phyloP scores from a whole-genome alignment of 2,797 vertebrate genomes.

The Spondyliosoma cantharus region DNA sequence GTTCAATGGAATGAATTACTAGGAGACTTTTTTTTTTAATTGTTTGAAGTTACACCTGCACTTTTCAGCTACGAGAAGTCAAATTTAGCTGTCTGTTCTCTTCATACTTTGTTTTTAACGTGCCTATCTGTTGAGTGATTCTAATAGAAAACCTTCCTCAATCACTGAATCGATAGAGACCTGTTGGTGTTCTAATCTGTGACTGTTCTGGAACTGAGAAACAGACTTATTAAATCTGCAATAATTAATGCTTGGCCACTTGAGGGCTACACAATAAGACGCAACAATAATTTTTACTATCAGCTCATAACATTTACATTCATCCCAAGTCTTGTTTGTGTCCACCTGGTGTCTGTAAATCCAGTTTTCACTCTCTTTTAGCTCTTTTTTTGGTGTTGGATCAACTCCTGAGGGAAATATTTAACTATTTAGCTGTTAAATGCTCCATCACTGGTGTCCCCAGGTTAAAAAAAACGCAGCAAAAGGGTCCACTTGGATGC shows the following conservation, averaged over 20 bases:
- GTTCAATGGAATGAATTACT: slow-evolving; percentile 1
- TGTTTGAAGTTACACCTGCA: background rate
- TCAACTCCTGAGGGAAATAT: background rate
- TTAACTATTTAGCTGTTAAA: background rate
- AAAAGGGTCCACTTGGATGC: too few species aligned
- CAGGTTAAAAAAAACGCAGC: too few species aligned
- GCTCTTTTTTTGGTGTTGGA: background rate
- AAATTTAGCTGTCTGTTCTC: background rate
- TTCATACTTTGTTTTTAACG: background rate
- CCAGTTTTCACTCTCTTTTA: background rate
- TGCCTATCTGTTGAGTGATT: too few species aligned
- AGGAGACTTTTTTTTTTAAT: background rate
- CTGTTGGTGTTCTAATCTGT: background rate
- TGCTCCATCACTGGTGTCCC: background rate
- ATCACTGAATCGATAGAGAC: background rate
- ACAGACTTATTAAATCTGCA: background rate
- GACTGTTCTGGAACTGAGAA: background rate
- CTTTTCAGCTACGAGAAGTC: background rate
- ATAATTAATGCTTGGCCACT: background rate
- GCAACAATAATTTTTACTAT: background rate
- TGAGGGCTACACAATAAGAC: background rate
- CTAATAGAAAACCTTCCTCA: background rate
- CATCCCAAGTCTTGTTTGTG: background rate
- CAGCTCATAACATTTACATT: too few species aligned
- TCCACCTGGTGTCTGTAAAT: background rate